Percentiles rank a stretch among this genome's conserved stretches.
Conservation (phyloP, 2,888 invertebrate species). For the Plebejus melissa region DNA sequence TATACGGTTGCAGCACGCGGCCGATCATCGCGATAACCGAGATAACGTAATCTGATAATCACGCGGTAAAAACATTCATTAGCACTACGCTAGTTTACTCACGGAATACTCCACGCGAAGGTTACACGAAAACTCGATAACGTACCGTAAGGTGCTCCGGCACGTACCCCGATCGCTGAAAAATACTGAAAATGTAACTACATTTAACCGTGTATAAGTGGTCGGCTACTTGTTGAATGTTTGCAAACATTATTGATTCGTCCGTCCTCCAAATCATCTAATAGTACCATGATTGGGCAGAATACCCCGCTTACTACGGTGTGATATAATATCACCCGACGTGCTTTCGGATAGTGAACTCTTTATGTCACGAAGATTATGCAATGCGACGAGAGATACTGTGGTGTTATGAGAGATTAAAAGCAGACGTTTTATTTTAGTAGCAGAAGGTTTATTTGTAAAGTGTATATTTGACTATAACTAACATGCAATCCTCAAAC, state of each 20-base stretch:
- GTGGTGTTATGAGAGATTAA: background rate
- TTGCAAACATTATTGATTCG: slow-evolving; percentile 43
- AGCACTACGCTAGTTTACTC: slow-evolving; percentile 47
- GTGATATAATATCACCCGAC: background rate
- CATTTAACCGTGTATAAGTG: background rate
- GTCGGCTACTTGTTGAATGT: slow-evolving; percentile 62
- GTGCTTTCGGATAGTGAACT: background rate
- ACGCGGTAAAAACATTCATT: slow-evolving; percentile 68
- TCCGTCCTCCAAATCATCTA: slow-evolving; percentile 2
- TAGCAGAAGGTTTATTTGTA: background rate
- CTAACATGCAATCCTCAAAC: background rate
- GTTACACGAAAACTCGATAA: slow-evolving; percentile 17
- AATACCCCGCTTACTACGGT: background rate
- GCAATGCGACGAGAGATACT: slow-evolving; percentile 2
- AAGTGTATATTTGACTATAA: background rate
- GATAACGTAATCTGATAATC: slow-evolving; percentile 74
- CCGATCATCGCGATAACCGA: slow-evolving; percentile 57
- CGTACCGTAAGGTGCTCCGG: background rate
- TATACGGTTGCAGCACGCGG: slow-evolving; percentile 46
- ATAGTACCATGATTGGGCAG: slow-evolving; percentile 22
- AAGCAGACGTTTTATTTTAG: slow-evolving; percentile 2
- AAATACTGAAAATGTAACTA: background rate
- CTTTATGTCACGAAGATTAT: slow-evolving; percentile 17
- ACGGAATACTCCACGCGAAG: background rate
- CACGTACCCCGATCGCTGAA: background rate